phyloP scores from a whole-genome alignment of 2,113 vertebrate genomes.

The Nibea coibor region DNA sequence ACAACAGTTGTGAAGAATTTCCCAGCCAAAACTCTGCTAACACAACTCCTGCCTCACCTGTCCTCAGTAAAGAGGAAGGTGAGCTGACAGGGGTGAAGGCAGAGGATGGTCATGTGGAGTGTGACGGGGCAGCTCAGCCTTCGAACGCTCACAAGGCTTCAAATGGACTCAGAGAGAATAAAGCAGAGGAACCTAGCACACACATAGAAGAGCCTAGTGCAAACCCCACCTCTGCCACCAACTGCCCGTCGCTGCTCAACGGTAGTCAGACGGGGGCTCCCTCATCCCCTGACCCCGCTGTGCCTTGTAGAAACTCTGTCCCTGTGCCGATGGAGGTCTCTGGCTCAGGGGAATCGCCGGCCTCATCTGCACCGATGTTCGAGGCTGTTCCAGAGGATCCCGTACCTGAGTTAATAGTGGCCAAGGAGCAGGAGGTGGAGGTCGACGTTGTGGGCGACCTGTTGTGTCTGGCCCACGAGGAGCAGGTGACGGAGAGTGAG shows the following conservation, averaged over 20 bases:
- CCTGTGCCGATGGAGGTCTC: conserved; percentile 82
- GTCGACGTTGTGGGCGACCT: conserved; percentile 92
- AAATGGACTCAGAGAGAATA: conserved; percentile 90
- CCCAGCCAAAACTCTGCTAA: conserved; percentile 86
- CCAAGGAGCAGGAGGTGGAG: conserved; percentile 90
- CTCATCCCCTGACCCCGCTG: conserved; percentile 89
- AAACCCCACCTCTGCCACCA: conserved; percentile 83
- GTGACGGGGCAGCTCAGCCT: conserved; percentile 79
- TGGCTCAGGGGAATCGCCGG: conserved; percentile 71
- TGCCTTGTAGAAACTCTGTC: conserved; percentile 96
- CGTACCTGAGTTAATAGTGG: conserved; percentile 85
- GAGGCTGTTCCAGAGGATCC: conserved; percentile 76
- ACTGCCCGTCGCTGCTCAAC: conserved; percentile 85
- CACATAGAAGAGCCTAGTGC: conserved; percentile 85
- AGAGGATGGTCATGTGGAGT: conserved; percentile 83
- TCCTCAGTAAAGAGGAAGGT: conserved; percentile 89
- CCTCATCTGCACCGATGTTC: conserved; percentile 37
- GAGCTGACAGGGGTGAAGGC: conserved; percentile 85
- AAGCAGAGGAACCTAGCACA: conserved; percentile 81
- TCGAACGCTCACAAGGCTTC: conserved; percentile 87
- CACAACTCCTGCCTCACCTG: conserved; percentile 87
- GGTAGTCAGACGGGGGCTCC: conserved; percentile 87
- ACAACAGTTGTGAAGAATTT: conserved; percentile 85
- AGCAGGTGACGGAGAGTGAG: conserved; percentile 84
- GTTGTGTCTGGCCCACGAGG: conserved; percentile 87